These are phyloP conservation scores for Chymomyza amoena DNA, from an alignment of 2,888 invertebrate species.

Conservation along the genomic window DNA sequence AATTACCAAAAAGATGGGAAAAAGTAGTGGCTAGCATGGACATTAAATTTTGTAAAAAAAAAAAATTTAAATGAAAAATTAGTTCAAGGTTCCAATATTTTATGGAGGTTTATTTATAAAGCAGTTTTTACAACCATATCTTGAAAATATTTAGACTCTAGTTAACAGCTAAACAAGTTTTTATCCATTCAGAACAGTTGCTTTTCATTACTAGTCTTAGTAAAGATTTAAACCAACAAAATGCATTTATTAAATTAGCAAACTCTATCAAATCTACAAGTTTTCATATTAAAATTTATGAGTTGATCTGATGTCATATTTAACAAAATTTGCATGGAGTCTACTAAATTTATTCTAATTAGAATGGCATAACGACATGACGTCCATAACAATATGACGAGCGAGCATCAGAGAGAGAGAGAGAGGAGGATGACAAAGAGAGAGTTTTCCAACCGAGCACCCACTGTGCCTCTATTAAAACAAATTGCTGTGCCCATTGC, in stretches of 20 bases:
- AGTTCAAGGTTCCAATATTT: no score
- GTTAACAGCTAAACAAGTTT: no score
- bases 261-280: background rate
- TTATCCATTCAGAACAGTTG: no score
- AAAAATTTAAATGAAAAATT: no score
- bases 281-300: background rate
- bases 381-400: background rate
- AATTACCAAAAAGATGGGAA: no score
- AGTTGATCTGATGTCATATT: background rate
- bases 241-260: background rate
- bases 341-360: background rate
- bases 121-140: no score
- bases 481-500: background rate
- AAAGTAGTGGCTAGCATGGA: no score
- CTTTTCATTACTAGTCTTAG: no score
- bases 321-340: background rate
- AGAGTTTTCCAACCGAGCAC: background rate
- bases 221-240: background rate
- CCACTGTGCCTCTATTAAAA: background rate
- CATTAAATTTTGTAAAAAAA: no score
- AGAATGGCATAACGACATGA: background rate
- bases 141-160: no score
- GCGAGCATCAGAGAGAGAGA: background rate
- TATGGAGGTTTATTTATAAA: no score
- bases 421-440: no score